Evolutionary conservation across 1,140 invertebrate genomes (phyloP).

Genomic region (Notospermus geniculatus): DNA sequence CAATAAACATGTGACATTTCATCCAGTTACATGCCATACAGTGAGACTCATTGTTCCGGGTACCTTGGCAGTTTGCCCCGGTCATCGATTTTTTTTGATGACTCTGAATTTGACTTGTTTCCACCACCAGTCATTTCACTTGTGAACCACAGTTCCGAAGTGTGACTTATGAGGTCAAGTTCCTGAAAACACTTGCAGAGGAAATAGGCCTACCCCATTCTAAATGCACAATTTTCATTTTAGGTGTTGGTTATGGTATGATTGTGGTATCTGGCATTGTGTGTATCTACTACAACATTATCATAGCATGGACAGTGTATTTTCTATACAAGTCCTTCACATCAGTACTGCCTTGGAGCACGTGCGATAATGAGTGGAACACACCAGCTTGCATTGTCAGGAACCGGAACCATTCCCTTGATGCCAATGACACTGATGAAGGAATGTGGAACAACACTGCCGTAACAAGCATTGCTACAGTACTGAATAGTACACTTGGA

Average conservation of each 20-base stretch:
- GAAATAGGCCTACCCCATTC: too few relatives aligned
- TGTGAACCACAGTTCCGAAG: too few relatives aligned
- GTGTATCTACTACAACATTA: constrained; percentile 61
- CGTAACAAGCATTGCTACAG: neutral
- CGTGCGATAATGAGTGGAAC: constrained; percentile 59
- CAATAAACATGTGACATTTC: too few relatives aligned
- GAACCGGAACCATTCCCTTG: neutral
- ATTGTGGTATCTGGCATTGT: constrained; percentile 42
- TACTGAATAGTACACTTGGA: neutral
- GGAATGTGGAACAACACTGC: neutral
- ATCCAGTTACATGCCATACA: too few relatives aligned
- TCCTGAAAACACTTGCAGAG: too few relatives aligned
- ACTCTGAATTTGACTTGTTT: too few relatives aligned
- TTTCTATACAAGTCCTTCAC: constrained; percentile 57
- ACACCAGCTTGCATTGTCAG: constrained; percentile 45
- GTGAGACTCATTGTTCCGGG: too few relatives aligned
- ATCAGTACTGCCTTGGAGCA: constrained; percentile 57
- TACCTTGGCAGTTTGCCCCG: too few relatives aligned
- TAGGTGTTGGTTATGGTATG: constrained; percentile 48
- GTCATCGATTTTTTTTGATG: too few relatives aligned
- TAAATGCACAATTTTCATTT: constrained; percentile 6
- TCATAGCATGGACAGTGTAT: constrained; percentile 60
- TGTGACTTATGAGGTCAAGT: too few relatives aligned
- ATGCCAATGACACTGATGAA: neutral
- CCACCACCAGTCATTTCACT: too few relatives aligned